Evolutionary conservation across 2,797 vertebrate genomes (phyloP).

Genomic region (Pseudomugil gertrudae): DNA sequence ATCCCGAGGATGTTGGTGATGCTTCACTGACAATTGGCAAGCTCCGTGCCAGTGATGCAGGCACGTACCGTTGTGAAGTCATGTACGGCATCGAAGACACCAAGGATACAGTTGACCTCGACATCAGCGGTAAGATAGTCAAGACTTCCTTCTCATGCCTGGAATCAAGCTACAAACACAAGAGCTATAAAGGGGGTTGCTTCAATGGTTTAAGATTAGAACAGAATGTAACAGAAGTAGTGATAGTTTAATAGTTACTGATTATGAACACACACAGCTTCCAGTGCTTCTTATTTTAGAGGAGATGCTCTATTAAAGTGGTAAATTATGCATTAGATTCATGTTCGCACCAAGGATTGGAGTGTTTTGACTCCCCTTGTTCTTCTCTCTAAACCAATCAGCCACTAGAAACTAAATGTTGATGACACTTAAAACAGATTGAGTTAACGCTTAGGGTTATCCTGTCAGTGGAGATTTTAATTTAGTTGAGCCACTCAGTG

Average conservation of each 20-base stretch:
- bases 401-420: conserved; percentile 11
- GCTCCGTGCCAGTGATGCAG: conserved; percentile 92
- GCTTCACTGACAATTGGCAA: conserved; percentile 92
- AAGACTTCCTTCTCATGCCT: conserved; percentile 6
- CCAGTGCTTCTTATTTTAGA: conserved; percentile 54
- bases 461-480: conserved; percentile 25
- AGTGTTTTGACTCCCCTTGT: conserved; percentile 27
- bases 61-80: conserved; percentile 94
- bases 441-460: conserved; percentile 16
- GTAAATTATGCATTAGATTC: conserved; percentile 10
- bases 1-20: conserved; percentile 89
- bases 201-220: conserved; percentile 49
- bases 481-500: conserved; percentile 20
- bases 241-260: conserved; percentile 60
- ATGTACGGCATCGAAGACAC: conserved; percentile 95
- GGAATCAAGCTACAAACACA: conserved; percentile 22
- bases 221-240: conserved; percentile 53
- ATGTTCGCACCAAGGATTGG: conserved; percentile 8
- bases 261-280: conserved; percentile 54
- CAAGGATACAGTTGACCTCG: conserved; percentile 86
- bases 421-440: conserved; percentile 11
- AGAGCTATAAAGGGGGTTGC: conserved; percentile 27
- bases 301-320: conserved; percentile 21
- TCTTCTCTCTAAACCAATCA: conserved; percentile 22
- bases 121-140: conserved; percentile 88